These are phyloP conservation scores for Drosophila algonquin DNA, from an alignment of 2,888 invertebrate species.

Conservation along the genomic window DNA sequence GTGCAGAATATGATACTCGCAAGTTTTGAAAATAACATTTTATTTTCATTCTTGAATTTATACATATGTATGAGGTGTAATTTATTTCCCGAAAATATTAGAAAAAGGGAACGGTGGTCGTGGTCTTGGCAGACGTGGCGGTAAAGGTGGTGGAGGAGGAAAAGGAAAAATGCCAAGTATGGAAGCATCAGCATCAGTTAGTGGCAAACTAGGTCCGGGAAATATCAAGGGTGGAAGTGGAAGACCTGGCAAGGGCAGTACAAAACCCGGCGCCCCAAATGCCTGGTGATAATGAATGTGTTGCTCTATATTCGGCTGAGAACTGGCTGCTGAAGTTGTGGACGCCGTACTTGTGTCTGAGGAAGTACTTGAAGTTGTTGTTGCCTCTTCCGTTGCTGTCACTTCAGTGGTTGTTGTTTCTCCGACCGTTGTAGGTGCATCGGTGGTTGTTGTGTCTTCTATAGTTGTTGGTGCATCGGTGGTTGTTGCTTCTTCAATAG, in stretches of 20 bases:
- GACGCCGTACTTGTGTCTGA: neutral
- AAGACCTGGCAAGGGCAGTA: neutral
- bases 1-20: too few species aligned
- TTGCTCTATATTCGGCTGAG: neutral
- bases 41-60: neutral
- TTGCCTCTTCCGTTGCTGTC: neutral
- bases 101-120: constrained; percentile 4
- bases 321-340: neutral
- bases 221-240: constrained; percentile 2
- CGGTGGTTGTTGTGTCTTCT: neutral
- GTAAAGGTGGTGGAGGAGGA: constrained; percentile 6
- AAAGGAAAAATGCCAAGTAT: constrained; percentile 22
- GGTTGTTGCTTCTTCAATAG: neutral
- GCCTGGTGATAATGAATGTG: constrained; percentile 22
- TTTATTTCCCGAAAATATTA: constrained; percentile 13
- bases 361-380: neutral
- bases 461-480: neutral
- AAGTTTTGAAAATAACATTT: neutral
- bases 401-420: neutral
- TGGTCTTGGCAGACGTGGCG: neutral
- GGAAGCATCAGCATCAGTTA: constrained; percentile 5
- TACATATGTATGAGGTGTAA: neutral
- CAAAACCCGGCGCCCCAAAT: neutral
- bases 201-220: neutral
- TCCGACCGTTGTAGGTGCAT: neutral